phyloP scores from a whole-genome alignment of 2,113 vertebrate species.

The Recurvirostra avosetta region DNA sequence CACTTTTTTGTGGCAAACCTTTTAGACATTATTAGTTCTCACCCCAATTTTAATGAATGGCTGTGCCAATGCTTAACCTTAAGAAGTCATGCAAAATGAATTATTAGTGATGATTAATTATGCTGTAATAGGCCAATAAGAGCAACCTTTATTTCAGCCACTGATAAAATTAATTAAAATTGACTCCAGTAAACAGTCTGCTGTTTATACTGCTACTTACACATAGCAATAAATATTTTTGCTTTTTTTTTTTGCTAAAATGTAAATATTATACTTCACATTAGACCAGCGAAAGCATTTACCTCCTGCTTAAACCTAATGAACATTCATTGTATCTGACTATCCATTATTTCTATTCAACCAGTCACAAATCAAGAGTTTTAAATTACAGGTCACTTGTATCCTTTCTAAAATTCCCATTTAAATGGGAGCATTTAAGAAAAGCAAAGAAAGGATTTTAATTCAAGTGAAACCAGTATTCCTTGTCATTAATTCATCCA shows the following conservation, averaged over 20 bases:
- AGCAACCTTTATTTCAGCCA: constrained; percentile 16
- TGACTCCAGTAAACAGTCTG: constrained; percentile 6
- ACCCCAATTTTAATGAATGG: constrained; percentile 43
- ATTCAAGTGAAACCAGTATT: not conserved
- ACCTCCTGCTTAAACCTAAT: not conserved
- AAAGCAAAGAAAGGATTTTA: not conserved
- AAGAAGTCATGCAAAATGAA: constrained; percentile 22
- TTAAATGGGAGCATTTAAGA: not conserved
- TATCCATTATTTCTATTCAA: not conserved
- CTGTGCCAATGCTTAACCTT: constrained; percentile 34
- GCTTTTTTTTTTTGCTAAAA: not conserved
- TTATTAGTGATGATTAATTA: constrained; percentile 59
- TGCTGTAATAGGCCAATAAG: constrained; percentile 17
- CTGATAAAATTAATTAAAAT: constrained; percentile 43
- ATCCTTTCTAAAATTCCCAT: not conserved
- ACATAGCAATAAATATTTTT: not conserved
- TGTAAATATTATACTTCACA: not conserved
- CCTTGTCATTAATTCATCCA: not conserved
- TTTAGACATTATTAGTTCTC: constrained; percentile 52
- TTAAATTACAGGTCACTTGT: not conserved
- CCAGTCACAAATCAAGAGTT: not conserved
- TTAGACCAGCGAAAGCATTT: not conserved
- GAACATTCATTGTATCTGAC: not conserved
- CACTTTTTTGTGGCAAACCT: constrained; percentile 10
- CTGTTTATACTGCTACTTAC: not conserved